Conservation (phyloP, 2,888 invertebrate species). For the Serrognathus titanus region DNA sequence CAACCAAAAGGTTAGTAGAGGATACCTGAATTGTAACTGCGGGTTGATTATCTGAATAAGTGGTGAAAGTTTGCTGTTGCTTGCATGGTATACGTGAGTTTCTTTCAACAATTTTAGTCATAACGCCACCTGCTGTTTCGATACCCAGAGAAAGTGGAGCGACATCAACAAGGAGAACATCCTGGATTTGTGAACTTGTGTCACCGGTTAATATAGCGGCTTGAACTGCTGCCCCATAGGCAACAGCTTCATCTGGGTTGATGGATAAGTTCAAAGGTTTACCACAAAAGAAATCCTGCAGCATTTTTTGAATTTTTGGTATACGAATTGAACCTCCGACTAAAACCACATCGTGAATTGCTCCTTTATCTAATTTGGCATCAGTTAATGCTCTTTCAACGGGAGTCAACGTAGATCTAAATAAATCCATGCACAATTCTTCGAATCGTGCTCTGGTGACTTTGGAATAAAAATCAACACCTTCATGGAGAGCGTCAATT, state of each 20-base stretch:
- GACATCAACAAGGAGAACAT: constrained; percentile 79
- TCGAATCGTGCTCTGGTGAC: constrained; percentile 83
- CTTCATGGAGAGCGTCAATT: constrained; percentile 86
- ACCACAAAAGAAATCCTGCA: constrained; percentile 78
- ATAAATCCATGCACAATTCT: constrained; percentile 84
- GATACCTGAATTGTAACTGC: constrained; percentile 77
- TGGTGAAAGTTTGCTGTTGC: constrained; percentile 78
- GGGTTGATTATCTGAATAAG: constrained; percentile 89
- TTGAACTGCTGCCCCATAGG: constrained; percentile 92
- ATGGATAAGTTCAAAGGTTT: constrained; percentile 86
- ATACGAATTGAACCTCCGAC: constrained; percentile 91
- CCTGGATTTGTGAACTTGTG: constrained; percentile 68
- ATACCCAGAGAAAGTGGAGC: constrained; percentile 74
- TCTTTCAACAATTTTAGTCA: constrained; percentile 82
- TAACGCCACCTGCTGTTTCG: constrained; percentile 81
- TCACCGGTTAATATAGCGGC: constrained; percentile 83
- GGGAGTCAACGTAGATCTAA: constrained; percentile 72
- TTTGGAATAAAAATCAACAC: constrained; percentile 87
- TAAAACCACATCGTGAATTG: constrained; percentile 77
- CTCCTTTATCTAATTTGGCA: constrained; percentile 79
- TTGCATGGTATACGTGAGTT: constrained; percentile 79
- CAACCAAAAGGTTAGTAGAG: not conserved
- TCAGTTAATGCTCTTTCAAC: constrained; percentile 81
- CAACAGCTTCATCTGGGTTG: constrained; percentile 90
- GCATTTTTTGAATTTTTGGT: constrained; percentile 84